Base-by-base conservation (phyloP, 2,888 invertebrate genomes). In the Calameuta filiformis region DNA sequence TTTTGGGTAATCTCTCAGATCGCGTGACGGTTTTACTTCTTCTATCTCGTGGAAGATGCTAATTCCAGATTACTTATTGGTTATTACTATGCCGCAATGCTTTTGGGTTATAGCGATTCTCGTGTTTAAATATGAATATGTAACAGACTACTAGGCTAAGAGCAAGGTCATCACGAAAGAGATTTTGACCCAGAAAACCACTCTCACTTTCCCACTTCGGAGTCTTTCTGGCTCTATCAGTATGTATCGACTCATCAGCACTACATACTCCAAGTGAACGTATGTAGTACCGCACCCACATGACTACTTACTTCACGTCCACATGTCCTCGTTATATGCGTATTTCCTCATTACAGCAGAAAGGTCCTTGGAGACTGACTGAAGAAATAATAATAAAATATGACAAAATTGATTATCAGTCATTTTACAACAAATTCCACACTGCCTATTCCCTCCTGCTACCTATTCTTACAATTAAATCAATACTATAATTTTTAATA, bases 121-220 rank as follows among this genome's bases (percentile, higher is more conserved):
- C 35, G 12, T 12, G 12, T 12, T 12, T 37, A 37, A 37, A 37
- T 37, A 56, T 23, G 9, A 56, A 23, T 56, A 56, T 56, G 23
- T 56, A 23, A 15, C 15, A 6, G 9, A 56, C 56, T 56, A 3
- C 56, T 71, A 71, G 15, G 34, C 31, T 71, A 31, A 31, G 71
- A 71, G 71, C 71, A 71, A 71, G 71, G 71, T 71, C 71, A 31
- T 34, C 35, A 11, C 11, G 33, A 74, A 74, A 37, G 74, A 74
- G 74, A 74, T 74, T 74, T 74, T 34, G 74, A 74, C 35, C 74
- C 74, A 74, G 74, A 74, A 37, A 80, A 82, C 80, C 77, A 86
- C 85, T 87, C 81, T 86, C 85, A 78, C 87, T 86, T 86, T 87
- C 84, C 75, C 56, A 79, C 83, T 82, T 79, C 80, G 81, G 80